Evolutionary conservation across 53 echinoderm and acorn worm species (phyloP).

Genomic region (Hippasteria phrygiana): DNA sequence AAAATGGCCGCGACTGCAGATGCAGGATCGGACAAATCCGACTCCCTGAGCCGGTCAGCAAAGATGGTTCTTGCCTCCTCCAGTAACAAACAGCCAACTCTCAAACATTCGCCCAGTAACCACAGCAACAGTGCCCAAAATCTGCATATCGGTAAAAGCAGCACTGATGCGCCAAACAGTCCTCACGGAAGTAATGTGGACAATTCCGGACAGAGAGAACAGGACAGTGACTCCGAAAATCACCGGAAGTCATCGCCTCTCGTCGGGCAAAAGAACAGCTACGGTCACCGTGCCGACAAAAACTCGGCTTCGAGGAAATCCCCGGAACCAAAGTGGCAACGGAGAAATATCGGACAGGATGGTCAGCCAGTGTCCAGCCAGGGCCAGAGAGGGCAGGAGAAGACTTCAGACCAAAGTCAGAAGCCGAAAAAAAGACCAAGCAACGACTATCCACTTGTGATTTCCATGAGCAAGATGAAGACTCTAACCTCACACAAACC

Average conservation of each 20-base stretch:
- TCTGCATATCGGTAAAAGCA: not conserved
- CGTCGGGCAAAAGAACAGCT: not conserved
- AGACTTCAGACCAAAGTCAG: not conserved
- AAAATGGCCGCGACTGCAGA: conserved; percentile 85
- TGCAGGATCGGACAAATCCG: conserved; percentile 62
- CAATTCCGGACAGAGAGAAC: not conserved
- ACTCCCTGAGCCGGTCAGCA: conserved; percentile 77
- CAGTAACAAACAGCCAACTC: conserved; percentile 10
- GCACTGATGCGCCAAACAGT: not conserved
- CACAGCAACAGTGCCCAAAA: not conserved
- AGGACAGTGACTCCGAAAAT: conserved; percentile 7
- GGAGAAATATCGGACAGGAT: not conserved
- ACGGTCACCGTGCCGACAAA: not conserved
- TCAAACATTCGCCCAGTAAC: not conserved
- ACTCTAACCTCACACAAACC: not conserved
- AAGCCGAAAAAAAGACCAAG: conserved; percentile 27
- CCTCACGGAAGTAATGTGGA: not conserved
- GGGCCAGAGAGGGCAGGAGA: not conserved
- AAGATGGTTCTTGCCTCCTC: conserved; percentile 76
- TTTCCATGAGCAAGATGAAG: conserved; percentile 7
- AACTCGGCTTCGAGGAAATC: not conserved
- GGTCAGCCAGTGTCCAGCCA: not conserved
- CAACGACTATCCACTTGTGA: not conserved
- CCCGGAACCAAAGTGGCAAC: not conserved
- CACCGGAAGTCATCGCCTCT: not conserved